phyloP scores from a whole-genome alignment of 2,888 invertebrate genomes.

The Mechanitis mazaeus region DNA sequence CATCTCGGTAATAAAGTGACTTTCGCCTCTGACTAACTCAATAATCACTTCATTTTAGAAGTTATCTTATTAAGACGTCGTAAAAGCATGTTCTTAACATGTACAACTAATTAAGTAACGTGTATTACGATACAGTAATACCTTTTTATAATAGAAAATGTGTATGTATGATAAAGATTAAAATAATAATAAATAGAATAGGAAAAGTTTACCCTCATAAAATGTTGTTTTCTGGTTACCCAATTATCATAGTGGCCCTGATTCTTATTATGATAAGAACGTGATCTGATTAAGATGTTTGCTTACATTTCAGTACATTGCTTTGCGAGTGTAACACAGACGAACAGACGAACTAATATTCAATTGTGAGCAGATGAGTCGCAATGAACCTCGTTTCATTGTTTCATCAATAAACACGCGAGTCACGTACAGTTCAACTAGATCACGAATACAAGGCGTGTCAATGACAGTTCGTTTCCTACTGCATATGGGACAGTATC shows the following conservation, averaged over 20 bases:
- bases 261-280: conserved; percentile 6
- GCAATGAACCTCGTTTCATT: conserved; percentile 1
- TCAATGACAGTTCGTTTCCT: conserved; percentile 5
- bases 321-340: neutral
- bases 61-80: too few relatives aligned
- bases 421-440: conserved; percentile 2
- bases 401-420: neutral
- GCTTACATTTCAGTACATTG: neutral
- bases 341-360: neutral
- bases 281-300: conserved; percentile 2
- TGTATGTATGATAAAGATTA: too few relatives aligned
- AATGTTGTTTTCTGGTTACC: conserved; percentile 1
- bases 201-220: neutral
- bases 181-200: too few relatives aligned
- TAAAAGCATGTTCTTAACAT: too few relatives aligned
- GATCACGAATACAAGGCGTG: conserved; percentile 3
- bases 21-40: neutral
- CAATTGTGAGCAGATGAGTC: neutral
- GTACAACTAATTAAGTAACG: too few relatives aligned
- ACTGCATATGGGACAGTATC: conserved; percentile 2
- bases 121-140: too few relatives aligned
- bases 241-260: neutral
- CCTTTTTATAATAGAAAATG: too few relatives aligned
- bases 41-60: conserved; percentile 1
- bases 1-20: too few relatives aligned